Conservation (phyloP, 2,113 vertebrate genomes). For the Xiphophorus maculatus region DNA sequence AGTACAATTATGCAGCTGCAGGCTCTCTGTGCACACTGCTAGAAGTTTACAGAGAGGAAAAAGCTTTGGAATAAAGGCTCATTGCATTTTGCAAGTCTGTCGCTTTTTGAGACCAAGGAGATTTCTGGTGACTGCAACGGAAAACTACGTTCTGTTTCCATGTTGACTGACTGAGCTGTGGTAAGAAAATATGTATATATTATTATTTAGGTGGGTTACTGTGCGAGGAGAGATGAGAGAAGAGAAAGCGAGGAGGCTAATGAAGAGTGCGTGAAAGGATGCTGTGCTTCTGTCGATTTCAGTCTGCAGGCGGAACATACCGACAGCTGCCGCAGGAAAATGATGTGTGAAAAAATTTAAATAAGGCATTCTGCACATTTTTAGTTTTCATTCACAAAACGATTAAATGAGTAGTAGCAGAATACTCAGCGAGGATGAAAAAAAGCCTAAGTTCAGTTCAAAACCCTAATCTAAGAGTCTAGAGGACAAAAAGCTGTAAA, state of each 20-base stretch:
- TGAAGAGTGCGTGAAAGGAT: conserved; percentile 5
- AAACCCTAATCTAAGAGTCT: background rate
- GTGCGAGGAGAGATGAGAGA: conserved; percentile 20
- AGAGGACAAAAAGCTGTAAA: background rate
- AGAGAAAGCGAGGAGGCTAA: conserved; percentile 21
- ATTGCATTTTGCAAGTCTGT: conserved; percentile 35
- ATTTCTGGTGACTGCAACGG: conserved; percentile 30
- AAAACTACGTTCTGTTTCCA: conserved; percentile 25
- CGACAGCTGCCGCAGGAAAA: background rate
- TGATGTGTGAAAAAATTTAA: background rate
- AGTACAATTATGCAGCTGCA: conserved; percentile 23
- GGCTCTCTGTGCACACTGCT: conserved; percentile 6
- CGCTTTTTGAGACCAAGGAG: conserved; percentile 42
- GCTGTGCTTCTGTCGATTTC: background rate
- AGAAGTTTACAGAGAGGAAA: conserved; percentile 34
- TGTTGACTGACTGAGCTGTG: conserved; percentile 3
- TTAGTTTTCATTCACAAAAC: too few relatives aligned
- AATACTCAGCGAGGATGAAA: background rate
- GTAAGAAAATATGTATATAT: background rate
- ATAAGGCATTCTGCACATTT: too few relatives aligned
- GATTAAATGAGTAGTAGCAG: too few relatives aligned
- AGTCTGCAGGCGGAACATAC: background rate
- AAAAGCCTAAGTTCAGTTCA: background rate
- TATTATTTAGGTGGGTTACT: conserved; percentile 30
- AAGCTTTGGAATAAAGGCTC: conserved; percentile 34